phyloP scores from a whole-genome alignment of 2,888 invertebrate genomes.

The Lasioglossum morio region DNA sequence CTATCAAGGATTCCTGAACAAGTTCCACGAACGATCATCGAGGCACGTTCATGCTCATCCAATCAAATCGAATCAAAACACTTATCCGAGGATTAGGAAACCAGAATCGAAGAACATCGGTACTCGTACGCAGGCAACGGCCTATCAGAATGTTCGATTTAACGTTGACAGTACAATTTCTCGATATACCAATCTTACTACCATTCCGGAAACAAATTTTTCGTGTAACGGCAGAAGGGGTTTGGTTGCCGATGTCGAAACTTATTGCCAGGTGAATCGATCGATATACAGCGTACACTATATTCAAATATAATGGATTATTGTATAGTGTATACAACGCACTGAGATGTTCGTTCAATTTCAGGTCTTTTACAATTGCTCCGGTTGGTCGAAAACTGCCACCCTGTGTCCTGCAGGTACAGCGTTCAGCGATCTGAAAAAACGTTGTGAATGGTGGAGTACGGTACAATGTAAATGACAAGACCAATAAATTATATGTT shows the following conservation, averaged over 20 bases:
- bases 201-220: slow-evolving; percentile 90
- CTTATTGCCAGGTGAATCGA: slow-evolving; percentile 90
- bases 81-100: slow-evolving; percentile 11
- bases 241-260: slow-evolving; percentile 94
- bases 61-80: slow-evolving; percentile 32
- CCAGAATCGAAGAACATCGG: slow-evolving; percentile 15
- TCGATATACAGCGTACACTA: not conserved
- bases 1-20: slow-evolving; percentile 75
- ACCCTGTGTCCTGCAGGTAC: slow-evolving; percentile 94
- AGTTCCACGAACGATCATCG: slow-evolving; percentile 71
- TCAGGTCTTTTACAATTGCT: slow-evolving; percentile 94
- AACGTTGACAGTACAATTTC: slow-evolving; percentile 33
- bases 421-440: slow-evolving; percentile 92
- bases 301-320: not conserved
- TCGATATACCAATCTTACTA: slow-evolving; percentile 70
- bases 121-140: not conserved
- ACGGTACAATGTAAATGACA: slow-evolving; percentile 86
- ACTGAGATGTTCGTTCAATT: slow-evolving; percentile 39
- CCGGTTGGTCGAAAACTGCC: slow-evolving; percentile 91
- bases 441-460: slow-evolving; percentile 96
- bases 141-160: slow-evolving; percentile 34
- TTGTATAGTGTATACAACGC: not conserved
- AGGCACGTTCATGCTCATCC: slow-evolving; percentile 59
- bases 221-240: slow-evolving; percentile 91
- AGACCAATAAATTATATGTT: slow-evolving; percentile 20